Conservation (phyloP, 2,113 vertebrate species). For the Micronycteris hirsuta region DNA sequence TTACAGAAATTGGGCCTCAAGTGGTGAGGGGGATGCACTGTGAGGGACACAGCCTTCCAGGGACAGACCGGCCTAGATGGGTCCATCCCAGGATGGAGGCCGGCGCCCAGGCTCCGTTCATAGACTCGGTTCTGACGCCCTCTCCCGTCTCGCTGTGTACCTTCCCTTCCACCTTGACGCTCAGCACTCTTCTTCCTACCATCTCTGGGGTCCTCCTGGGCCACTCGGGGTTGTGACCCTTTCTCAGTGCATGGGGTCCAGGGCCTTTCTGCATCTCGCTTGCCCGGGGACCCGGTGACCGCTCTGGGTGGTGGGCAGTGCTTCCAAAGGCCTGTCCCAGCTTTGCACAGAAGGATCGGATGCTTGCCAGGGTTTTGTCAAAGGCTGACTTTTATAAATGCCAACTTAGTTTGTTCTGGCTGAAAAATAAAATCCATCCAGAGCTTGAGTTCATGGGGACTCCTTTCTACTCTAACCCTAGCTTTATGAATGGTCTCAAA, state of each 20-base stretch:
- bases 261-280: neutral
- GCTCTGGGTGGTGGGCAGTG: fast-evolving
- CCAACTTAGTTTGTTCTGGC: neutral
- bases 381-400: neutral
- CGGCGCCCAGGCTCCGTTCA: too few relatives aligned
- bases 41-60: neutral
- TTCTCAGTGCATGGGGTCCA: fast-evolving
- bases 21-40: neutral
- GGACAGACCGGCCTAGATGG: neutral
- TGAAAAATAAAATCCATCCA: neutral
- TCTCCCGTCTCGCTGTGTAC: neutral
- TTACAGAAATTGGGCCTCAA: neutral
- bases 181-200: neutral
- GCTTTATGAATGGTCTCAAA: neutral
- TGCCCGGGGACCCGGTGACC: neutral
- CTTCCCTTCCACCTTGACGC: neutral
- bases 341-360: neutral
- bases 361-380: neutral
- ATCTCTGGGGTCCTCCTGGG: neutral
- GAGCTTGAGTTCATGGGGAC: neutral
- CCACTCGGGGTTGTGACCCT: neutral
- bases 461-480: neutral
- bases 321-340: neutral
- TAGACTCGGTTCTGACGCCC: neutral
- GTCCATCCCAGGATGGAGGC: neutral